Evolutionary conservation across 2,113 vertebrate species (phyloP), one percentile per base, ranked within the genome.

Genomic region (Indicator maculatus): DNA sequence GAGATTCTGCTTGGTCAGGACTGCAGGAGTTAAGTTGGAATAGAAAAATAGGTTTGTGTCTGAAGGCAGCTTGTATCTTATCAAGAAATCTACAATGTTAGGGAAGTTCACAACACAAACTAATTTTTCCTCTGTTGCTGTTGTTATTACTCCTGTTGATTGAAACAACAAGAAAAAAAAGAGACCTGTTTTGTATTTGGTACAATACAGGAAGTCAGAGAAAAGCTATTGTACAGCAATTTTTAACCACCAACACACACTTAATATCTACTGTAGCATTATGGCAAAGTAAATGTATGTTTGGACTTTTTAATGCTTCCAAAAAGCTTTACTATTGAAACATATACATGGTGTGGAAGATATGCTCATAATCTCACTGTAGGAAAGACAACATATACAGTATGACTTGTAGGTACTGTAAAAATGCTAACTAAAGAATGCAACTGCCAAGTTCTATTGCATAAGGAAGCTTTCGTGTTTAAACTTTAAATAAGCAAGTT

Each of bases 401-500:
- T 28, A 64, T 95, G 96, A 96, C 80, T 86, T 73, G 33, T 96
- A 95, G 52, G 91, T 93, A 84, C 96, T 89, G 93, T 82, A 88
- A 96, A 96, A 97, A 97, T 58, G 95, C 73, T 64, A 98, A 97
- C 94, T 90, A 91, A 97, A 95, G 95, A 97, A 93, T 96, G 96
- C 93, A 93, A 90, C 96, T 97, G 97, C 92, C 94, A 97, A 96
- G 93, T 94, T 92, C 96, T 97, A 97, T 96, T 97, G 97, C 97
- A 95, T 97, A 98, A 98, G 96, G 95, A 98, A 98, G 97, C 95
- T 93, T 75, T 88, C 86, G 90, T 70, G 76, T 95, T 97, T 95
- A 97, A 97, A 97, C 95, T 97, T 97, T 96, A 96, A 97, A 97
- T 95, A 95, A 98, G 97, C 96, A 97, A 96, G 75, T 92, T 97